Base-by-base conservation (phyloP, 2,797 vertebrate species). In the Mionectes olivaceus region DNA sequence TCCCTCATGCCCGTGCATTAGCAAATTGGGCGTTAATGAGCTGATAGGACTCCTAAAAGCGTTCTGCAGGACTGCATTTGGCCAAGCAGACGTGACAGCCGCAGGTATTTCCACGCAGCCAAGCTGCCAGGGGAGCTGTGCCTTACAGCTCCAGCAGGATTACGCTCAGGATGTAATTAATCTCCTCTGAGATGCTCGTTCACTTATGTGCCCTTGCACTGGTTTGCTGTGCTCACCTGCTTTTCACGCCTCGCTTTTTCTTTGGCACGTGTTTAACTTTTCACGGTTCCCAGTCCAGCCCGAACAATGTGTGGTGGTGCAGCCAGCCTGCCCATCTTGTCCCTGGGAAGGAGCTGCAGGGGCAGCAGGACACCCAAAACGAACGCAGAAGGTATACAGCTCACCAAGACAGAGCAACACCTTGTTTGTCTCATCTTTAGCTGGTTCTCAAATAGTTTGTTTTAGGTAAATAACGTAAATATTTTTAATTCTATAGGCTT, bases 1-100 rank as follows among this genome's bases (percentile, higher is more conserved):
- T 87, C 71, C 47, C 52, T 80, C 21, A 2, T n/a, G 67, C 52
- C 52, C 43, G 37, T 77, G 82, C 76, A 86, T 88, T 88, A 93
- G 73, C 71, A 91, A 77, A 83, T 55, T 55, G 85, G 53, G 63
- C 35, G 69, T 63, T 89, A 70, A 70, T 49, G 71, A 83, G 81
- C 63, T 85, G 67, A 87, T 27, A n/a, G 67, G 70, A 47, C 70
- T 76, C 35, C 60, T 33, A 35, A 80, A 69, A 63, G 17, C 35
- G 4, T 84, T 87, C 19, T 11, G 49, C 46, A 33, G 22, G 23
- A 56, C 0, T 13, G 79, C 25, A 2, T 81, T 92, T 52, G 74
- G 89, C 68, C 52, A 53, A 70, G 11, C 11, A 85, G 73, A 46
- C 1, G 1, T 71, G 79, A 68, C 64, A 30, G n/a, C 68, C 1